Percentiles rank a stretch among this genome's conserved stretches.
These are phyloP conservation scores for Himalopsyche phryganea DNA, from an alignment of 1,140 invertebrate species.

Conservation along the genomic window DNA sequence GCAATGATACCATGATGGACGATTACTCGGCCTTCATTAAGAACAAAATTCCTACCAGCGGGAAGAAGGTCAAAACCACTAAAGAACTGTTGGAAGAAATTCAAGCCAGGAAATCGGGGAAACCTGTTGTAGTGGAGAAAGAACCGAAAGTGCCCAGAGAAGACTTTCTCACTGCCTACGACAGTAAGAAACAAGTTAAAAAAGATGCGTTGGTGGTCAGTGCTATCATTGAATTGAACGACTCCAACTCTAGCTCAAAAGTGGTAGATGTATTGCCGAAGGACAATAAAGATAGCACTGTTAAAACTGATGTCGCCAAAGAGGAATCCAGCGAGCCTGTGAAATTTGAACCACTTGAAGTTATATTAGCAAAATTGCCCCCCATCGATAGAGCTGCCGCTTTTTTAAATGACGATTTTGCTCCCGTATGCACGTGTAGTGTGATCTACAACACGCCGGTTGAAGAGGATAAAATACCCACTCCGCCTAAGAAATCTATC, in stretches of 20 bases:
- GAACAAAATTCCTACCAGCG: slow-evolving; percentile 28
- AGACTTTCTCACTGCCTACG: slow-evolving; percentile 46
- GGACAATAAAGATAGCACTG: slow-evolving; percentile 1
- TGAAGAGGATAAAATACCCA: slow-evolving; percentile 44
- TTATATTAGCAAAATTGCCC: slow-evolving; percentile 25
- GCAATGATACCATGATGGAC: slow-evolving; percentile 14
- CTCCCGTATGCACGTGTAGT: slow-evolving; percentile 21
- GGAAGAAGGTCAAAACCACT: slow-evolving; percentile 34
- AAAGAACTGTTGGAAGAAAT: slow-evolving; percentile 50
- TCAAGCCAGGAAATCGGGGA: slow-evolving; percentile 40
- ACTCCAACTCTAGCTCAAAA: slow-evolving; percentile 29
- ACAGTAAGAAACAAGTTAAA: slow-evolving; percentile 23
- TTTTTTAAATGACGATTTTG: slow-evolving; percentile 6
- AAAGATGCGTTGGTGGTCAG: slow-evolving; percentile 10
- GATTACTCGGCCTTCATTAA: slow-evolving; percentile 33
- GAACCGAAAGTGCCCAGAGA: slow-evolving; percentile 43
- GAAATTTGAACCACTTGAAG: slow-evolving; percentile 28
- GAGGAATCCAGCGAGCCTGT: slow-evolving; percentile 2
- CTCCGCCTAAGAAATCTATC: slow-evolving; percentile 38
- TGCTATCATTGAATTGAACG: slow-evolving; percentile 39
- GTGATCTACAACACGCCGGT: slow-evolving; percentile 40
- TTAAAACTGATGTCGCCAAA: slow-evolving; percentile 18
- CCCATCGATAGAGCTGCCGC: slow-evolving; percentile 17
- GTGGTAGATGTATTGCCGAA: slow-evolving; percentile 28
- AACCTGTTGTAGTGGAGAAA: slow-evolving; percentile 24